Base-by-base conservation (phyloP, 1,140 invertebrate genomes). In the Drosophila navojoa region DNA sequence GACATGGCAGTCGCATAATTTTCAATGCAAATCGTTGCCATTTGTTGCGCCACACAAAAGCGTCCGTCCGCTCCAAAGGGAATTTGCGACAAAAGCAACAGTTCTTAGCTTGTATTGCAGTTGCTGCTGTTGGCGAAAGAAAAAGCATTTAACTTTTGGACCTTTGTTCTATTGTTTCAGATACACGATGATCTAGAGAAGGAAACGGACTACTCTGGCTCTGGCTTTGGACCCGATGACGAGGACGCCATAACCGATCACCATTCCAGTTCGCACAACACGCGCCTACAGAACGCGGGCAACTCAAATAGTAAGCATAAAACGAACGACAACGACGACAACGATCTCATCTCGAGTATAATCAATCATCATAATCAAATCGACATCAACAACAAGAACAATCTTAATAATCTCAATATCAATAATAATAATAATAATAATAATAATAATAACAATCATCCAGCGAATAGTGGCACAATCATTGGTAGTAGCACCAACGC, bases 171-270 rank as follows among this genome's bases (percentile, higher is more conserved):
- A 5, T 58, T 3, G 16, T 78, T 90, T 15, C 70, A 94, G 90
- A 92, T 93, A 71, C 93, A 93, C 76, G 91, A 92, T 35, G 91
- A 92, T 92, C 78, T 92, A 92, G 91, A 92, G 64, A 94, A 94
- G 91, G 95, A 95, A 76, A 92, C 95, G 55, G 94, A 96, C 92
- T 94, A 95, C 58, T 95, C 95, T 79, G 95, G 95, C 71, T 95
- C 95, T 80, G 95, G 95, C 27, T 94, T 94, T 91, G 95, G 95
- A 66, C 95, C 95, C 49, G 94, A 95, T 87, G 95, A 95, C 92
- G 95, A 95, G 76, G 95, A 95, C 84, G 91, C 91, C 53, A 73
- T 80, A 62, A 81, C 90, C 50, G 82, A 89, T 50, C 75, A 77
- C 53, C 80, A 76, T 53, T 80, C 86, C 52, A 64, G 70, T 11